Evolutionary conservation across 2,888 invertebrate species (phyloP).

Genomic region (Lordiphosa andalusiaca): DNA sequence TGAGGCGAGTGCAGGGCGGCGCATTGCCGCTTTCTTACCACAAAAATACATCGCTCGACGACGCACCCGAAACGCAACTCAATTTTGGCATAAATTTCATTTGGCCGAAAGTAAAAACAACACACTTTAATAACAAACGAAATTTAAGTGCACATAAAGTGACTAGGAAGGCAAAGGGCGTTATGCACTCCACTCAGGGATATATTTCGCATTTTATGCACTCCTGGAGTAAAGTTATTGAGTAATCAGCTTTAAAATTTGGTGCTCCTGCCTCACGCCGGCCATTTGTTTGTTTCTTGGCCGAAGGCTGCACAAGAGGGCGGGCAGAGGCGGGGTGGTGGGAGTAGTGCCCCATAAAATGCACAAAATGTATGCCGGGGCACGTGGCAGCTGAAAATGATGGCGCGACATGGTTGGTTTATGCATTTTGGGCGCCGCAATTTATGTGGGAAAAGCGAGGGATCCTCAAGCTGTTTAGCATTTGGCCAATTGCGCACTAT

Average conservation of each 20-base stretch:
- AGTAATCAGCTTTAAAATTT: constrained; percentile 74
- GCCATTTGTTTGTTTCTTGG: constrained; percentile 52
- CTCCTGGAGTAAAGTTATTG: constrained; percentile 69
- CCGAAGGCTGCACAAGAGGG: constrained; percentile 15
- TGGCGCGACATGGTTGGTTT: constrained; percentile 78
- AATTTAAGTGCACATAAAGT: constrained; percentile 71
- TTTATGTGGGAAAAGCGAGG: constrained; percentile 43
- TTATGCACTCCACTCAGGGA: constrained; percentile 67
- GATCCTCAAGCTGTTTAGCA: constrained; percentile 36
- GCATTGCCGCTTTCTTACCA: constrained; percentile 23
- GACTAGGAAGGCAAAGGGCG: constrained; percentile 47
- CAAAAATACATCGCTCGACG: constrained; percentile 39
- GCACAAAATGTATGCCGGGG: constrained; percentile 69
- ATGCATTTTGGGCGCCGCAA: constrained; percentile 70
- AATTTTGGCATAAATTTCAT: constrained; percentile 66
- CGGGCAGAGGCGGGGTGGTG: background rate
- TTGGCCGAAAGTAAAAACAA: constrained; percentile 45
- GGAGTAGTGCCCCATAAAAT: constrained; percentile 63
- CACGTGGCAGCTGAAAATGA: constrained; percentile 78
- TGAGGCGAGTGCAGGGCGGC: background rate
- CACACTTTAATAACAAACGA: constrained; percentile 64
- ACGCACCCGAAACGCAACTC: constrained; percentile 53
- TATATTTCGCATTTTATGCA: constrained; percentile 64
- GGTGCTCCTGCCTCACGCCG: constrained; percentile 16
- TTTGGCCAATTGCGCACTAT: constrained; percentile 25